Base-by-base conservation (phyloP, 2,113 vertebrate species). In the Pionites leucogaster region DNA sequence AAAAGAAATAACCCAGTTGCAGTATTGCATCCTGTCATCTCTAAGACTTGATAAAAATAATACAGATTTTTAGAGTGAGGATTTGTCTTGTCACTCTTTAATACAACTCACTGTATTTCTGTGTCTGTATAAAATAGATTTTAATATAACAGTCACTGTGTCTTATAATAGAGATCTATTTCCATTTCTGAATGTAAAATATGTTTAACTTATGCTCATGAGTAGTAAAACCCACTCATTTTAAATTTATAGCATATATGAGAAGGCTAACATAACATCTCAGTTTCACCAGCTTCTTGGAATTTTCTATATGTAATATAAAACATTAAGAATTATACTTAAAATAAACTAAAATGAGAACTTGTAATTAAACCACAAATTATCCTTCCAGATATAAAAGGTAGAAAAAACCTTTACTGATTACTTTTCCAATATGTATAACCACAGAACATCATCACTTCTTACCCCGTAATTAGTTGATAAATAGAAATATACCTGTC, bases 171-270 rank as follows among this genome's bases (percentile, higher is more conserved):
- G 41, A 63, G 16, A 47, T 28, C 5, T 50, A 10, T 0, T 17
- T 81, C 75, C 78, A 7, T 28, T 85, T 76, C 60, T 46, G 23
- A 80, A 41, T 31, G 9, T 31, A 47, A 70, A 82, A 68, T 62
- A 60, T 10, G 6, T 59, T 90, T 70, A 62, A 74, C 13, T 83
- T 49, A 72, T 13, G 82, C 46, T 31, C 27, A 42, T 4, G 29
- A 29, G 11, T 41, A 50, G 44, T 75, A 42, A 70, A 24, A 4
- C 0, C 0, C 2, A 72, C 11, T 52, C 1, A 50, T 91, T 87
- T 76, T 7, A 86, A 49, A 68, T 67, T 17, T 82, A 42, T 68
- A 3, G 7, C 13, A 39, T 71, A 22, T 4, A 64, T 49, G 18
- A 64, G 13, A 59, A 82, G 2, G 8, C n/a, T 80, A 37, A 68